A percentile compares a stretch with the other conserved stretches of the same genome.
These are phyloP conservation scores for Nothocercus nigrocapillus DNA, from an alignment of 2,113 vertebrate genomes.

Conservation along the genomic window DNA sequence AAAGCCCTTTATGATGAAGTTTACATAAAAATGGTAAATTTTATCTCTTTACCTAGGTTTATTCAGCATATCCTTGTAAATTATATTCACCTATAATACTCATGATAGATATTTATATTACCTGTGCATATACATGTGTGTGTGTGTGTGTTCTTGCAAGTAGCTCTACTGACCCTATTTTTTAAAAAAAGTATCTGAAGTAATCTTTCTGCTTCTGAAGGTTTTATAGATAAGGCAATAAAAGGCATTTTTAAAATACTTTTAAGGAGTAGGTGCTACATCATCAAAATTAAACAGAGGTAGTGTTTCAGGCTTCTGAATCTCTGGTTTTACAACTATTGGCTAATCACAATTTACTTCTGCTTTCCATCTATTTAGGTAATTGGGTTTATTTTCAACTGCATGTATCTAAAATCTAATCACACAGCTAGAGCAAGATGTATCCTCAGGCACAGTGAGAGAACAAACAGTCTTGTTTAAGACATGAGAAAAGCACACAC, in stretches of 20 bases:
- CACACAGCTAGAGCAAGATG: constrained; percentile 16
- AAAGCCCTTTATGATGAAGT: not conserved
- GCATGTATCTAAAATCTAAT: constrained; percentile 60
- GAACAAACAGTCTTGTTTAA: constrained; percentile 51
- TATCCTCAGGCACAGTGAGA: constrained; percentile 53
- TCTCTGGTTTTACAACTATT: constrained; percentile 17
- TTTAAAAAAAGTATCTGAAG: not conserved
- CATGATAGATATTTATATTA: not conserved
- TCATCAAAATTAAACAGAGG: constrained; percentile 14
- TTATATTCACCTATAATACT: not conserved
- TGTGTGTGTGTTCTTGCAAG: not conserved
- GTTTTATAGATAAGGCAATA: not conserved
- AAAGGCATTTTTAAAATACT: not conserved
- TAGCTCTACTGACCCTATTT: not conserved
- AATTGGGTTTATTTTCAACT: constrained; percentile 56
- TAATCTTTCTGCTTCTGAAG: not conserved
- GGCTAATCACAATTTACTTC: constrained; percentile 50
- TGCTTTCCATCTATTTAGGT: constrained; percentile 30
- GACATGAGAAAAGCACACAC: constrained; percentile 34
- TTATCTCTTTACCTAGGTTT: not conserved
- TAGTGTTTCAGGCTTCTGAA: not conserved
- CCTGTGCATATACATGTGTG: not conserved
- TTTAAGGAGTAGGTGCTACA: not conserved
- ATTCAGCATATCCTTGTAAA: not conserved
- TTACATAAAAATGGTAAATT: not conserved